phyloP scores from a whole-genome alignment of 2,797 vertebrate genomes.

The Neosilurus mollespiculum region DNA sequence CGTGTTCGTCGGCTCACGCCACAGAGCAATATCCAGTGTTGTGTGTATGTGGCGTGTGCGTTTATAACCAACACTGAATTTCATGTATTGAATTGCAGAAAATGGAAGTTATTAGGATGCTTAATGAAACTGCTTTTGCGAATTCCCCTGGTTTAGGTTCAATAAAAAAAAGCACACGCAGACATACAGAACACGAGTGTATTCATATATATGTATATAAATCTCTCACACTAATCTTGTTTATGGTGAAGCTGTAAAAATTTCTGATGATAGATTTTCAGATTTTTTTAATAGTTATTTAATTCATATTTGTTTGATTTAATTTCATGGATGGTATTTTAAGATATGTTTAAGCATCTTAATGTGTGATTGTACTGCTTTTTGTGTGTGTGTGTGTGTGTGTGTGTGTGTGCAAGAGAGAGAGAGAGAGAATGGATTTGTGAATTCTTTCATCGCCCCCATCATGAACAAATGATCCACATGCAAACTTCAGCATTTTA shows the following conservation, averaged over 20 bases:
- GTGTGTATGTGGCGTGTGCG: slow-evolving; percentile 13
- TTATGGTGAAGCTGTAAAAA: slow-evolving; percentile 49
- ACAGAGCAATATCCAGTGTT: slow-evolving; percentile 58
- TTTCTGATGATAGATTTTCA: slow-evolving; percentile 23
- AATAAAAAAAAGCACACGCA: slow-evolving; percentile 48
- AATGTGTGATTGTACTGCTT: background rate
- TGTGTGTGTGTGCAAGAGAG: background rate
- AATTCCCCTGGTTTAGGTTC: slow-evolving; percentile 56
- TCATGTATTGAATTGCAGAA: slow-evolving; percentile 51
- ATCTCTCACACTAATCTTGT: slow-evolving; percentile 33
- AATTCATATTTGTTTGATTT: slow-evolving; percentile 39
- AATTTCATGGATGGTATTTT: slow-evolving; percentile 24
- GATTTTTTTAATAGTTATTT: slow-evolving; percentile 41
- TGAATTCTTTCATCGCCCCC: no score
- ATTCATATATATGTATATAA: background rate
- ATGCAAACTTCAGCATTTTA: background rate
- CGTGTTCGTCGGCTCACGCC: slow-evolving; percentile 55
- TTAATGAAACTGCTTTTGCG: slow-evolving; percentile 56
- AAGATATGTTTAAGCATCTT: background rate
- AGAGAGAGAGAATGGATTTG: no score
- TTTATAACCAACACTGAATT: slow-evolving; percentile 44
- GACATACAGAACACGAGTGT: no score
- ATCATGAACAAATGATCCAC: background rate
- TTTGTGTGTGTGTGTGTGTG: no score
- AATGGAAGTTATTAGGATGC: slow-evolving; percentile 58